A percentile compares a stretch with the other conserved stretches of the same genome.
Conservation (phyloP, 2,113 vertebrate genomes). For the Albula glossodonta region DNA sequence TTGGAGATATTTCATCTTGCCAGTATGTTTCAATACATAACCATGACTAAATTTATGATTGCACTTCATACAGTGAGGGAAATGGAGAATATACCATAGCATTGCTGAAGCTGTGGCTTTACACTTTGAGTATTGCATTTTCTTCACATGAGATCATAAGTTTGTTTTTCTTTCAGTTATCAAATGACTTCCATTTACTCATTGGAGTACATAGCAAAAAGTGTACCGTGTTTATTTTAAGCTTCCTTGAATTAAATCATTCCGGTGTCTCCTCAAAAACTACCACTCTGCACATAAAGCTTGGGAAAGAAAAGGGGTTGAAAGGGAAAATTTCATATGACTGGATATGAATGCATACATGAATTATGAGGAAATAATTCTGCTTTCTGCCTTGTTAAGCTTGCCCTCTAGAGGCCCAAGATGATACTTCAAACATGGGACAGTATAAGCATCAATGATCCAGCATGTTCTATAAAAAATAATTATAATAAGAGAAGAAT, state of each 20-base stretch:
- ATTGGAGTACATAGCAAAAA: no score
- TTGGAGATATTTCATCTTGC: not conserved
- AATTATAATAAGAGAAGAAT: no score
- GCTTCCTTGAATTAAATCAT: not conserved
- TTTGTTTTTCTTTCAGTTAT: no score
- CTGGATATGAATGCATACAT: no score
- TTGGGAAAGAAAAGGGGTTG: not conserved
- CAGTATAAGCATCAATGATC: not conserved
- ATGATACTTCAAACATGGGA: not conserved
- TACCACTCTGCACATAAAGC: not conserved
- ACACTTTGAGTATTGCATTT: no score
- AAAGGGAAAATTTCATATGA: not conserved
- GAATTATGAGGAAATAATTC: not conserved
- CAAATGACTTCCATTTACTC: no score
- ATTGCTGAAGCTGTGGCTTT: no score
- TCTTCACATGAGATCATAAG: no score
- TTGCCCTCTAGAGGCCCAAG: not conserved
- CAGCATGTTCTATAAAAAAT: no score
- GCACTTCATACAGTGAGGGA: no score
- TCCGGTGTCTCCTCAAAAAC: not conserved
- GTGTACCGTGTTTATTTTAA: not conserved
- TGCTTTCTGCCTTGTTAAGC: not conserved
- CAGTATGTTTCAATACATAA: not conserved
- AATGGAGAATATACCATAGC: no score
- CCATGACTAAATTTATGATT: not conserved